Evolutionary conservation across 2,888 invertebrate species (phyloP), one percentile per base, ranked within the genome.

Genomic region (Timema podura): DNA sequence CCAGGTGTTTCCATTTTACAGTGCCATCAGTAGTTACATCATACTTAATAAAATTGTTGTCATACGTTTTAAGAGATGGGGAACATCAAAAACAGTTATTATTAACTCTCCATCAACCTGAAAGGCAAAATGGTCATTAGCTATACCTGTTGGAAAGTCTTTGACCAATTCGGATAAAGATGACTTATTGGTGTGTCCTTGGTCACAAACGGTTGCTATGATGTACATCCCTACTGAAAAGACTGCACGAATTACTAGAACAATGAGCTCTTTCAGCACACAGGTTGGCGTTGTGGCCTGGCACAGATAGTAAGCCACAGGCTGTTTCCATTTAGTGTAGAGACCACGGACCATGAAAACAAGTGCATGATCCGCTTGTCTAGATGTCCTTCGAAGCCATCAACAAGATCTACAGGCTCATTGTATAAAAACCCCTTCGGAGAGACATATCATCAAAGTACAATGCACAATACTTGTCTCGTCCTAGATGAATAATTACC

Each of bases 331-430:
- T 13, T 54, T 54, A 16, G 54, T 15, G 16, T 16, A 13, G 16
- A 54, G 54, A 54, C 54, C 54, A 54, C 54, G 54, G 16, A 16
- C 54, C 54, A 54, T 54, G 54, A 54, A 11, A 8, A 54, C 54
- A 7, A 54, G 16, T 6, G 13, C 54, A 54, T 54, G 54, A 16
- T 54, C 54, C 8, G 54, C 54, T 7, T 54, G 54, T 54, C 5
- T 54, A 15, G 7, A 7, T 10, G 54, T 54, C 16, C 54, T 54
- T 54, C 54, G 16, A 54, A 54, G 6, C 54, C 13, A 54, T 54
- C 54, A 7, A 54, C 54, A 15, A n/a, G n/a, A 54, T 54, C 54
- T 11, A 13, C n/a, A 54, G 7, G 16, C 54, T 11, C 54, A 11
- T 54, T 54, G n/a, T 54, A 54, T 54, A 54, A 5, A 54, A 5